Base-by-base conservation (phyloP, 2,113 vertebrate species). In the Paralichthys olivaceus region DNA sequence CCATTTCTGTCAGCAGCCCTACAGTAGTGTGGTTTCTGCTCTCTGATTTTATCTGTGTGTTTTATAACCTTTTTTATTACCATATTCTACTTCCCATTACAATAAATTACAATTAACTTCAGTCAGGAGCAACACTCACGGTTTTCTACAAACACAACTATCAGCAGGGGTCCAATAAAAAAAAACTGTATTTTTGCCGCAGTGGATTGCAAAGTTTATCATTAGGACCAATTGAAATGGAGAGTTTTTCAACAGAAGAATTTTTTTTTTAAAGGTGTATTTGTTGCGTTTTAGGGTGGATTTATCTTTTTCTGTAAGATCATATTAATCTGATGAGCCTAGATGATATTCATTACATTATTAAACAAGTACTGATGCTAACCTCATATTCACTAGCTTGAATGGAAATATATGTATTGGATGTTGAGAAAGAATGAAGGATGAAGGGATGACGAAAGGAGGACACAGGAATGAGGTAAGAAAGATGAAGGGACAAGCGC, bases 21-120 rank as follows among this genome's bases (percentile, higher is more conserved):
- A 72, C 81, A 64, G 67, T 13, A 69, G 22, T 51, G 17, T 20
- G 19, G 19, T n/a, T 7, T 51, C n/a, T 59, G 77, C 54, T 43
- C 14, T 29, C 32, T 34, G 28, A 28, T 77, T 84, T 89, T 74
- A 82, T 56, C 65, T 79, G 65, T 59, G 28, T 55, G 5, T 66
- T 90, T 88, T 78, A 87, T 77, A 53, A 25, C 69, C 23, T 22
- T 47, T 87, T 89, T 82, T 79, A 89, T 83, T 70, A 53, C 81
- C 60, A 47, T 80, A 80, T 80, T 84, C 69, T 60, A 56, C 51
- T 60, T 79, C 61, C 78, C 51, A 81, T 86, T 81, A 81, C 53
- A 74, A 53, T 84, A 78, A 87, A 87, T 58, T 76, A 34, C 67
- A 72, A 67, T 89, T 83, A 81, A 58, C 78, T 79, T 55, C 43